These are phyloP conservation scores for Falco cherrug DNA, from an alignment of 2,797 vertebrate genomes.

Conservation along the genomic window DNA sequence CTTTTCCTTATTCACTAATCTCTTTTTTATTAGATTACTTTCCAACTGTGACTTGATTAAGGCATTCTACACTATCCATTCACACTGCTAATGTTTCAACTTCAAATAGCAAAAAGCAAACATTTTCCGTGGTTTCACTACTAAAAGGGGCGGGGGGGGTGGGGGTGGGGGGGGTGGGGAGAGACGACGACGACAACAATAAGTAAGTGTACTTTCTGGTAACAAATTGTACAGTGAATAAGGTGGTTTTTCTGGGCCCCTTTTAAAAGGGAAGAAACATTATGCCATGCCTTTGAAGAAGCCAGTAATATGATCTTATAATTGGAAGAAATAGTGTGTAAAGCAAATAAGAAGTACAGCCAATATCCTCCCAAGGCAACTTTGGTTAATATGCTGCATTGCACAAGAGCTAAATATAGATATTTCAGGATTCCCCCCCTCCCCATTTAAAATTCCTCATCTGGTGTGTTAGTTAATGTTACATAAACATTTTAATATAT, in stretches of 20 bases:
- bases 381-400: slow-evolving; percentile 56
- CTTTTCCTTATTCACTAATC: slow-evolving; percentile 67
- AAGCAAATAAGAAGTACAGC: slow-evolving; percentile 51
- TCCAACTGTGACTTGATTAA: slow-evolving; percentile 73
- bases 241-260: slow-evolving; percentile 38
- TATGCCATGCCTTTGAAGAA: slow-evolving; percentile 61
- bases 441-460: slow-evolving; percentile 58
- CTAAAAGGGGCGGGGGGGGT: background rate
- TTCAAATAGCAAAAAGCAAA: slow-evolving; percentile 56
- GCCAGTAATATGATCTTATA: slow-evolving; percentile 24
- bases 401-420: slow-evolving; percentile 69
- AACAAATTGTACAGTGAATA: slow-evolving; percentile 24
- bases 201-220: slow-evolving; percentile 37
- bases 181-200: background rate
- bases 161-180: no score
- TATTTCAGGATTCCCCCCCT: slow-evolving; percentile 37
- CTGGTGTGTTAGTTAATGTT: slow-evolving; percentile 70
- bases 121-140: slow-evolving; percentile 52
- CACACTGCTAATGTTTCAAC: slow-evolving; percentile 22
- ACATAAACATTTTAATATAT: slow-evolving; percentile 70
- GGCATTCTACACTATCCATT: slow-evolving; percentile 60
- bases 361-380: slow-evolving; percentile 62
- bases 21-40: slow-evolving; percentile 74
- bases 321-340: slow-evolving; percentile 69
- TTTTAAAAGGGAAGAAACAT: slow-evolving; percentile 40